Base-by-base conservation (phyloP, 1,140 invertebrate species). In the Thaumetopoea pityocampa region DNA sequence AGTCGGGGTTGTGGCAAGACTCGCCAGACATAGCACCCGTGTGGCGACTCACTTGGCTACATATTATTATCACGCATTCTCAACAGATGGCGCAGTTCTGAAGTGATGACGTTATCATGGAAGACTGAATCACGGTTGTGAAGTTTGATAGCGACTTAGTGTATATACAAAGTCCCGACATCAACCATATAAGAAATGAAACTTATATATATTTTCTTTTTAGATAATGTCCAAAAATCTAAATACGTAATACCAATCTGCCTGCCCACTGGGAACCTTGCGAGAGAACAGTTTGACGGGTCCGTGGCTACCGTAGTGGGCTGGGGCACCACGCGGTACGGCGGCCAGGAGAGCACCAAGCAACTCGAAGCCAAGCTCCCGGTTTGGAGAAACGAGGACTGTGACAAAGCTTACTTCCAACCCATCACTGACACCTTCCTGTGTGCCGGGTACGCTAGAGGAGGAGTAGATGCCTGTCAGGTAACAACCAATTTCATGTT, bases 401-500 rank as follows among this genome's bases (percentile, higher is more conserved):
- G 96, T 65, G 92, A 97, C 77, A 87, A 90, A 22, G 94, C 94
- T 5, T 97, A 96, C 73, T 96, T 95, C 78, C 96, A 97, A 66
- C 93, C 94, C 3, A 97, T 98, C 48, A 96, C 94, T 1, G 90
- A 92, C 16, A 95, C 93, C 46, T 97, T 97, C 78, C 81, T 98
- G 1, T 98, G 96, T 66, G 96, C 96, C 16, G 96, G 96, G 0
- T 94, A 94, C 58, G 92, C 92, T 3, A 91, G 96, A 61, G 96
- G 96, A 1, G 95, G 95, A 0, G 94, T 94, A 27, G 96, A 98
- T 69, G 95, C 95, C 7, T 98, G 96, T 72, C 96, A 97, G 88
- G 93, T 93, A 73, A 57, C 3, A 28, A 5, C 12, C 6, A 9
- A 10, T 28, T 3, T 1, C 10, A 1, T 28, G 14, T 29, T 19